phyloP scores from a whole-genome alignment of 2,113 vertebrate genomes.

The Notarius quadriscutis region DNA sequence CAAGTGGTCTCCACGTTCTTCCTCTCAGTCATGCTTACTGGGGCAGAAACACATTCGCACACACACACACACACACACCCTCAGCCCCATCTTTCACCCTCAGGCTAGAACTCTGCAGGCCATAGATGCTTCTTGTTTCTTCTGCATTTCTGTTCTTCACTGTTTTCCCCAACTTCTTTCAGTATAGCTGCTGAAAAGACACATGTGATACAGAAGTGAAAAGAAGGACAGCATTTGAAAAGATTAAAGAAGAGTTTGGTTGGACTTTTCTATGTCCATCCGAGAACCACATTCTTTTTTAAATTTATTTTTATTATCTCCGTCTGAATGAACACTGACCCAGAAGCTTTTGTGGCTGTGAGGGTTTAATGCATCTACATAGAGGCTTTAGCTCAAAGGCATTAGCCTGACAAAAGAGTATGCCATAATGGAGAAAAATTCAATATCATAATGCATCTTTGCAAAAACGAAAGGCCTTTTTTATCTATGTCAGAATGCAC shows the following conservation, averaged over 20 bases:
- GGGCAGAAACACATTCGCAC: constrained; percentile 27
- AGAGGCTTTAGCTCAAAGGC: constrained; percentile 44
- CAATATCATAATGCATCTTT: constrained; percentile 54
- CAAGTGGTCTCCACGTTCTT: constrained; percentile 27
- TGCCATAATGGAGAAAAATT: constrained; percentile 44
- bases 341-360: constrained; percentile 46
- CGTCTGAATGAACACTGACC: constrained; percentile 34
- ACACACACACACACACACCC: constrained; percentile 17
- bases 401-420: constrained; percentile 49
- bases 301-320: background rate
- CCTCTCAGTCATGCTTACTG: constrained; percentile 45
- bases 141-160: background rate
- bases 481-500: constrained; percentile 46
- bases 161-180: background rate
- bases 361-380: constrained; percentile 44
- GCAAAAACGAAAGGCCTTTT: constrained; percentile 17
- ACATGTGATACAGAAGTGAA: constrained; percentile 19
- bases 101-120: constrained; percentile 38
- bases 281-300: background rate
- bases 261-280: constrained; percentile 34
- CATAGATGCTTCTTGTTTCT: constrained; percentile 11
- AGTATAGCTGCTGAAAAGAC: constrained; percentile 22
- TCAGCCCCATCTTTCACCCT: background rate
- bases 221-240: constrained; percentile 40
- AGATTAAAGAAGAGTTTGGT: constrained; percentile 35